Percentiles rank a stretch among this genome's conserved stretches.
Evolutionary conservation across 2,888 invertebrate species (phyloP).

Genomic region (Mythimna pallens): DNA sequence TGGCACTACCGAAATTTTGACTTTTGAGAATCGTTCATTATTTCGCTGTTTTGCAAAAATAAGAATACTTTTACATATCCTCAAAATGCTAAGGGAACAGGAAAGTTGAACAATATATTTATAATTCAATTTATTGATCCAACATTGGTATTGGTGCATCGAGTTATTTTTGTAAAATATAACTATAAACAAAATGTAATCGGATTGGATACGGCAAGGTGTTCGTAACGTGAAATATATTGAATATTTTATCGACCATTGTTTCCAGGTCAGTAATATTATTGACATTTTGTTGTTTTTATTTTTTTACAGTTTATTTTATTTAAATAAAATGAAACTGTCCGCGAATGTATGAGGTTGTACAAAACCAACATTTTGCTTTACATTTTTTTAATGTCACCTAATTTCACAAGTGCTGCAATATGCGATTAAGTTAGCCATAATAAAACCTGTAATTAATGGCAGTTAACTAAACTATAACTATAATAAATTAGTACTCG

Average conservation of each 20-base stretch:
- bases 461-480: conserved; percentile 42
- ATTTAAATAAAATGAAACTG: conserved; percentile 14
- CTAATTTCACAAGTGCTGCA: not conserved
- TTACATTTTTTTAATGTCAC: not conserved
- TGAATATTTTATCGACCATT: conserved; percentile 82
- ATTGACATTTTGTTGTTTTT: conserved; percentile 55
- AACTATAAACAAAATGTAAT: conserved; percentile 70
- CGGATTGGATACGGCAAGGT: conserved; percentile 66
- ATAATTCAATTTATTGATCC: conserved; percentile 40
- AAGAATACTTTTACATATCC: not conserved
- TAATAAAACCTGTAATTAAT: conserved; percentile 32
- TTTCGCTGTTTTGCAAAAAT: not conserved
- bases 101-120: conserved; percentile 7
- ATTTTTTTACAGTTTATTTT: conserved; percentile 30
- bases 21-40: not conserved
- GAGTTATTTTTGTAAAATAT: conserved; percentile 65
- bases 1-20: not conserved
- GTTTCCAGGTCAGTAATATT: conserved; percentile 73
- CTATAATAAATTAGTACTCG: conserved; percentile 28
- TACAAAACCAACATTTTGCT: not conserved
- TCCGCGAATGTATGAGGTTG: not conserved
- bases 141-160: conserved; percentile 28
- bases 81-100: conserved; percentile 29
- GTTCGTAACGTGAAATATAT: conserved; percentile 76
- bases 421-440: conserved; percentile 16